These are phyloP conservation scores for Calliscelio sp. DNA, from an alignment of 2,888 invertebrate genomes.

Conservation along the genomic window DNA sequence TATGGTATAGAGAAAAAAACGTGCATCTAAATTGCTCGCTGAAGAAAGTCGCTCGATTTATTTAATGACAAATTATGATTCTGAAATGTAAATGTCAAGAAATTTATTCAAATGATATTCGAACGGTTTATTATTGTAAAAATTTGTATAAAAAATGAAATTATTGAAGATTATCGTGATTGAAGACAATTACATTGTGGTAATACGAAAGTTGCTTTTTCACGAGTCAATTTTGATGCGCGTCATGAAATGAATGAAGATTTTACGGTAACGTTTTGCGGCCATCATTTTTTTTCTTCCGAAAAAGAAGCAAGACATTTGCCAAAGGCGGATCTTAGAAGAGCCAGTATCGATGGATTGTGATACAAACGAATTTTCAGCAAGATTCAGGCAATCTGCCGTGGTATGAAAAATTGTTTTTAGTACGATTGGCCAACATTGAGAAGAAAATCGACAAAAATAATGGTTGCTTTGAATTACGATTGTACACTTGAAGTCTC, in stretches of 20 bases:
- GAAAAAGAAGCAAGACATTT: conserved; percentile 70
- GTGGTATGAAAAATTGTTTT: conserved; percentile 76
- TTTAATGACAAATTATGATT: too few relatives aligned
- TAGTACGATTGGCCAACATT: conserved; percentile 67
- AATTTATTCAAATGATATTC: too few relatives aligned
- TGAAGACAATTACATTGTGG: background rate
- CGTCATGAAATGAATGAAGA: conserved; percentile 57
- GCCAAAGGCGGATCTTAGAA: conserved; percentile 73
- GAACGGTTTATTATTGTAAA: conserved; percentile 7
- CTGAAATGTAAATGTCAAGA: too few relatives aligned
- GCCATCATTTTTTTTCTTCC: conserved; percentile 53
- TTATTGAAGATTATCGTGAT: background rate
- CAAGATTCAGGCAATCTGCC: conserved; percentile 72
- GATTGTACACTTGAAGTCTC: conserved; percentile 52
- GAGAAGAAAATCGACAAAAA: conserved; percentile 9
- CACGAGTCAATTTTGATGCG: conserved; percentile 38
- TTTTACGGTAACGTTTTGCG: conserved; percentile 75
- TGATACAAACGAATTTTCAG: conserved; percentile 74
- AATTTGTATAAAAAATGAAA: too few relatives aligned
- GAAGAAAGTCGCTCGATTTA: too few relatives aligned
- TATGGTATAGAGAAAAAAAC: conserved; percentile 34
- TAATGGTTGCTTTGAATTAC: conserved; percentile 34
- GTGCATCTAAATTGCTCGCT: conserved; percentile 41
- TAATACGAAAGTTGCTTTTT: conserved; percentile 14
- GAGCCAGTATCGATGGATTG: conserved; percentile 78